Base-by-base conservation (phyloP, 2,888 invertebrate species). In the Sarcophaga variegata region DNA sequence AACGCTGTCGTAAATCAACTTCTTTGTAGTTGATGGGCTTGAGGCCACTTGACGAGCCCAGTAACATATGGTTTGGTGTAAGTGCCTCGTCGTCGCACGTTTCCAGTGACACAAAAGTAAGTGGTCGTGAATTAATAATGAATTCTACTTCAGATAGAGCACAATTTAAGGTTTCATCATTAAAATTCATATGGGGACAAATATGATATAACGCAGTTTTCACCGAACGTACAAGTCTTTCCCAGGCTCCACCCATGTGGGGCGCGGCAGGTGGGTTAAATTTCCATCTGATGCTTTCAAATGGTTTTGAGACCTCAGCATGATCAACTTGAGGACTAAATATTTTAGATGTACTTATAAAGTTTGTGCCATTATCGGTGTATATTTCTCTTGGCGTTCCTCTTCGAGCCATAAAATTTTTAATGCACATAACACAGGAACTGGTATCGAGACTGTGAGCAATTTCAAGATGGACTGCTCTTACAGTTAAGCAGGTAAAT, bases 401-500 rank as follows among this genome's bases (percentile, higher is more conserved):
- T 37, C 70, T 59, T 66, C 79, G 2, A 17, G 76, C 67, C 3
- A 87, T 74, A 62, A 86, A 83, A 27, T 88, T 87, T 22, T 74
- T 64, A 4, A 88, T 74, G 4, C 66, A 70, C 79, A 88, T 74
- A 1, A 81, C 27, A 27, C 88, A 88, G 2, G 87, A 83, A 66
- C 86, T 83, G 1, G 88, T 81, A 10, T 87, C 88, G 63, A 79
- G 45, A 66, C 70, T 49, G 27, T 77, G 20, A n/a, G 88, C 88
- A 59, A 89, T 20, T 74, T 89, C 78, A 0, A 88, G 62, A 25
- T 89, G 89, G 0, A 88, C 74, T 4, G 88, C 89, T 4, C 85
- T 87, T 12, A 84, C 81, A n/a, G 89, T 90, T 4, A 88, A 75
- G 47, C 88, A 89, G 0, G 89, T 89, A 14, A 89, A 88, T 22